Percentiles rank a stretch among this genome's conserved stretches.
phyloP scores from a whole-genome alignment of 2,797 vertebrate species.

The Poeciliopsis infans region DNA sequence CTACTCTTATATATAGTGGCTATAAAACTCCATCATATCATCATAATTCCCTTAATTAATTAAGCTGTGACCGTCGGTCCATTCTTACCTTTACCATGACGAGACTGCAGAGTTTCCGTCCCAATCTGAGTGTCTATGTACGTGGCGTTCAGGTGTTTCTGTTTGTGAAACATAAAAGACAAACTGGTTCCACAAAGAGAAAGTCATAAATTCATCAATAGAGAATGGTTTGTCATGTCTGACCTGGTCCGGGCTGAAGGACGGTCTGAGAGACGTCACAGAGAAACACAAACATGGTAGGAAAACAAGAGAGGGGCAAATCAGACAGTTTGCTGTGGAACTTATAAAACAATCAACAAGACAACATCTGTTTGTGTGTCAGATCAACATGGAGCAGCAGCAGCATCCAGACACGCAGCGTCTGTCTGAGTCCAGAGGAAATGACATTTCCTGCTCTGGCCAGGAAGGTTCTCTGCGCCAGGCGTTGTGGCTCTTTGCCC shows the following conservation, averaged over 20 bases:
- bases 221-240: conserved; percentile 36
- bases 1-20: neutral
- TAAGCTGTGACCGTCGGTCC: neutral
- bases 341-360: conserved; percentile 7
- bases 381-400: conserved; percentile 28
- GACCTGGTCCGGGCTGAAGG: conserved; percentile 82
- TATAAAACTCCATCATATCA: neutral
- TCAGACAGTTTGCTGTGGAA: conserved; percentile 18
- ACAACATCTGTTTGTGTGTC: conserved; percentile 7
- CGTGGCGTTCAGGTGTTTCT: conserved; percentile 71
- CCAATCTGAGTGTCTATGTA: conserved; percentile 49
- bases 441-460: conserved; percentile 8
- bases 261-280: conserved; percentile 77
- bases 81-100: conserved; percentile 58
- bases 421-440: conserved; percentile 25
- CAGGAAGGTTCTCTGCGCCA: neutral
- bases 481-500: neutral
- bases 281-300: conserved; percentile 4
- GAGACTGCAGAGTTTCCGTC: conserved; percentile 42
- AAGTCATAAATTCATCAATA: neutral
- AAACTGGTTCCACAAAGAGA: neutral
- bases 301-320: neutral
- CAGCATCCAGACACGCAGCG: conserved; percentile 23
- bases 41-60: neutral
- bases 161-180: conserved; percentile 60